Evolutionary conservation across 2,888 invertebrate genomes (phyloP), one percentile per base, ranked within the genome.

Genomic region (Drosophila siamana): DNA sequence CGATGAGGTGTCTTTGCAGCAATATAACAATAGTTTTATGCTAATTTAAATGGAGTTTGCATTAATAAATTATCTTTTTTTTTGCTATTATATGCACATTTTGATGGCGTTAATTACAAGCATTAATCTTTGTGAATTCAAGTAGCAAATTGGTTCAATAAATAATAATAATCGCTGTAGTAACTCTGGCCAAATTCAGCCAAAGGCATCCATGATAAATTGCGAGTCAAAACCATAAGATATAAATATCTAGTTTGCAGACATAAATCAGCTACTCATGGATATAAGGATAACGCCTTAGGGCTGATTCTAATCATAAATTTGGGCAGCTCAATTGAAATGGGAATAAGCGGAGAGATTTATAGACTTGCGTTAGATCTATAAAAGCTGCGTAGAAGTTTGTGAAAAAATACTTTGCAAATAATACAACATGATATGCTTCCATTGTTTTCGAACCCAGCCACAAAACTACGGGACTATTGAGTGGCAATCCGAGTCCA

Each of bases 231-330:
- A 41, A 36, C n/a, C 44, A 40, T 19, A 40, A 11, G 26, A 73
- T 43, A 63, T 70, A 30, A 72, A 65, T 64, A 43, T 64, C 11
- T 19, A 16, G 40, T 28, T 22, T 13, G 4, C 13, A 7, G 22
- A 48, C 28, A 50, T 73, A 74, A 73, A 52, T 68, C 50, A 13
- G n/a, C 2, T 22, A 13, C 8, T 8, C 22, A 6, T 13, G 4
- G 7, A 36, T 13, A 33, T 50, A 2, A 33, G 6, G 1, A 16
- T 41, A 13, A 28, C 13, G 16, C 24, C 4, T 40, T 16, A n/a
- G 38, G 24, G 26, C 26, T 6, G 38, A 36, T 50, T 22, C 22
- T 19, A 11, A 28, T 15, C 15, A 48, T 33, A 33, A 24, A 11
- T 15, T 26, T 1, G 1, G 26, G 26, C 15, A 51, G 7, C 11